Evolutionary conservation across 2,113 vertebrate genomes (phyloP).

Genomic region (Labeo catla): DNA sequence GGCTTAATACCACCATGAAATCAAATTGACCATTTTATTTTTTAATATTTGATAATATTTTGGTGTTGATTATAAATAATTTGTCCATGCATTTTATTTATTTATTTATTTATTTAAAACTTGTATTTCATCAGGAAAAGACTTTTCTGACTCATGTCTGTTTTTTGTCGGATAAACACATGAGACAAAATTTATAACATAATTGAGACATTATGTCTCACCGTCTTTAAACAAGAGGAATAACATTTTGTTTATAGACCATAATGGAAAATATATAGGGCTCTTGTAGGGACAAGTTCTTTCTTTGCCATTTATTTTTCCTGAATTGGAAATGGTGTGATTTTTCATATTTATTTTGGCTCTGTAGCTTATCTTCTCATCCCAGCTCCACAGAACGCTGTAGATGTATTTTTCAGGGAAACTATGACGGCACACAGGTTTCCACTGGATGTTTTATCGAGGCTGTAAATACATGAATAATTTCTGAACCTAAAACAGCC

Average conservation of each 20-base stretch:
- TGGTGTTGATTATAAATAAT: no score
- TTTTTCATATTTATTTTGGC: neutral
- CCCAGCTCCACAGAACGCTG: slow-evolving; percentile 21
- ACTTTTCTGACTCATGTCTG: neutral
- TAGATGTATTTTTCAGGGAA: slow-evolving; percentile 58
- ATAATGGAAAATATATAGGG: neutral
- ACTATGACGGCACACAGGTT: slow-evolving; percentile 64
- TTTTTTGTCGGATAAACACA: neutral
- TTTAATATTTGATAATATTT: no score
- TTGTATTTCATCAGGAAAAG: neutral
- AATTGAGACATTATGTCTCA: neutral
- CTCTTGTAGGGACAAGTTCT: neutral
- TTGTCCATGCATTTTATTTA: no score
- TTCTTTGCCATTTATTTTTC: neutral
- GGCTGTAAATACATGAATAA: slow-evolving; percentile 71
- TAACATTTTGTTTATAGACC: neutral
- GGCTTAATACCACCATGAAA: no score
- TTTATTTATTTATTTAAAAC: no score
- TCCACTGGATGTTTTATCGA: slow-evolving; percentile 67
- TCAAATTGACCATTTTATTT: no score
- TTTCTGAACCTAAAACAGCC: slow-evolving; percentile 69
- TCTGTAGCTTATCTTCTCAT: slow-evolving; percentile 2
- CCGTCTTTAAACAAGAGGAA: neutral
- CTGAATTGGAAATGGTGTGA: neutral
- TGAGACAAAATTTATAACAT: neutral